Base-by-base conservation (phyloP, 2,888 invertebrate species). In the Coelinius sp. region DNA sequence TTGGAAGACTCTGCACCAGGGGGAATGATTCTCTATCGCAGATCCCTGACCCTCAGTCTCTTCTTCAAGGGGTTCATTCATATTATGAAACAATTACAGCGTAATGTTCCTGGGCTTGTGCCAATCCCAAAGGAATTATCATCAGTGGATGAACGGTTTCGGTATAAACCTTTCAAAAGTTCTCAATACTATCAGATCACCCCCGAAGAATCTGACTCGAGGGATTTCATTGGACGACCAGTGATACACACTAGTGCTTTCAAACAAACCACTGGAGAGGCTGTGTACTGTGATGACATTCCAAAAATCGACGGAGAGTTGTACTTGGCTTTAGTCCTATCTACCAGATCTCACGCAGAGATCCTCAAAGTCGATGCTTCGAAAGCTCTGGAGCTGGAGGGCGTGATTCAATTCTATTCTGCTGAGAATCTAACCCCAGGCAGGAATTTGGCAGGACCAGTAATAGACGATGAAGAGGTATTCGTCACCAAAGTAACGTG, bases 181-280 rank as follows among this genome's bases (percentile, higher is more conserved):
- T 91, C 94, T 0, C 95, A 95, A 88, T 93, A 93, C 85, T 94
- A 92, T 82, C 88, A 89, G 83, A 85, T 90, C 71, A 86, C 88
- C 0, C 88, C 90, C 2, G 88, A 90, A 44, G 88, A 90, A 65
- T 93, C 93, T 82, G 82, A 90, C 2, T 88, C 88, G 73, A 89
- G 89, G 56, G 95, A 97, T 88, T 90, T 94, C 20, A 92, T 98
- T 17, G 96, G 97, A 0, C 90, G 94, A 71, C 95, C 97, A 0
- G 88, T 95, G 56, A 90, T 93, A 0, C 98, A 98, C 83, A 88
- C 91, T 59, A 94, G 97, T 6, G 97, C 95, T 0, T 91, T 91
- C 59, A 96, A 97, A 84, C 98, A 98, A 88, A 94, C 94, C 0
- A 94, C 96, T 0, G 95, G 97, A 1, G 97, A 98, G 89, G 97